Evolutionary conservation across 2,888 invertebrate genomes (phyloP).

Genomic region (Morpho helenor): DNA sequence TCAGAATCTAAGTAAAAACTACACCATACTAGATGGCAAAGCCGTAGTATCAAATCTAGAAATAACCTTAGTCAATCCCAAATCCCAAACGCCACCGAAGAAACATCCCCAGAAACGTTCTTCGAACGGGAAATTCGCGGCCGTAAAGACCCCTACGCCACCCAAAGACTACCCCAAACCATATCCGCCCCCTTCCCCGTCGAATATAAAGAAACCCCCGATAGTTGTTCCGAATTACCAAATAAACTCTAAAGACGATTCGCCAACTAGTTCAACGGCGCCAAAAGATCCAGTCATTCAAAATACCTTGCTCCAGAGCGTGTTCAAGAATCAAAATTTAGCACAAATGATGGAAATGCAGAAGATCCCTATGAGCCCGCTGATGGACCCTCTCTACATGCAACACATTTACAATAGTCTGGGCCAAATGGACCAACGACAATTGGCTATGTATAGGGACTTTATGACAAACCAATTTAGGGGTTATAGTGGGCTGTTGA

Average conservation of each 20-base stretch:
- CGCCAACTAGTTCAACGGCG: constrained; percentile 49
- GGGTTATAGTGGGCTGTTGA: constrained; percentile 53
- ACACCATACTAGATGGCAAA: constrained; percentile 61
- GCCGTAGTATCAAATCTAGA: constrained; percentile 82
- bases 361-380: constrained; percentile 43
- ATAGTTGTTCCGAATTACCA: constrained; percentile 63
- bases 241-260: constrained; percentile 43
- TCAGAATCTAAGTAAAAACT: constrained; percentile 70
- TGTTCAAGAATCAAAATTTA: constrained; percentile 33
- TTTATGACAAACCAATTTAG: constrained; percentile 59
- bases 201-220: constrained; percentile 41
- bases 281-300: constrained; percentile 25
- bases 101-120: constrained; percentile 70
- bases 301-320: constrained; percentile 26
- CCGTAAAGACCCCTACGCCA: constrained; percentile 64
- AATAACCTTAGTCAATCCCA: constrained; percentile 83
- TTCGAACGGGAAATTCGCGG: constrained; percentile 76
- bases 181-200: constrained; percentile 34
- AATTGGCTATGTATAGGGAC: constrained; percentile 65
- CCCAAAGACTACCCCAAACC: constrained; percentile 50
- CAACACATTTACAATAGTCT: constrained; percentile 58
- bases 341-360: constrained; percentile 44
- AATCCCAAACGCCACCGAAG: constrained; percentile 48
- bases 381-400: constrained; percentile 64
- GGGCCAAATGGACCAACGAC: constrained; percentile 63